Conservation (phyloP, 2,888 invertebrate genomes). For the Drosophila infuscata region DNA sequence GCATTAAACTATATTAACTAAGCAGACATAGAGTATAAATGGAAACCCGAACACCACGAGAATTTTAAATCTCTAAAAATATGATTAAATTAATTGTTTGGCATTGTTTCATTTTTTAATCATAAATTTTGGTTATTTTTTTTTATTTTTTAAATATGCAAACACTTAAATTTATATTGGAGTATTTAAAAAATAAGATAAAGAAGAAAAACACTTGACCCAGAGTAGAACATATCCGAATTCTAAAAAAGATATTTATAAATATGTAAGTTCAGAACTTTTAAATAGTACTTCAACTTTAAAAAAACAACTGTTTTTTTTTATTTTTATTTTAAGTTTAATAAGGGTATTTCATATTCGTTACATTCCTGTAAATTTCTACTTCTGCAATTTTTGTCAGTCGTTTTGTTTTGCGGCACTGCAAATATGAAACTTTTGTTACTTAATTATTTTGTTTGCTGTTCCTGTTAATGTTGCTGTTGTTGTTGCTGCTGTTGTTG, state of each 20-base stretch:
- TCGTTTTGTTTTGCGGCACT: constrained; percentile 53
- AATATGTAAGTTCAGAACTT: too few species aligned
- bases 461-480: constrained; percentile 72
- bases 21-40: not conserved
- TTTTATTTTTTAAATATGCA: too few species aligned
- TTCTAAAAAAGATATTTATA: too few species aligned
- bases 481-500: constrained; percentile 43
- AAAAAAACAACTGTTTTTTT: too few species aligned
- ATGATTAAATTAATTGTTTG: not conserved
- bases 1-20: not conserved
- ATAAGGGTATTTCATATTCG: constrained; percentile 13
- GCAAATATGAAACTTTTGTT: constrained; percentile 79
- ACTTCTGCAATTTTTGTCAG: constrained; percentile 16
- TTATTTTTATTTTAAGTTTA: too few species aligned
- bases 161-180: too few species aligned
- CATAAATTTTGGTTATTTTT: too few species aligned
- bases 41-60: not conserved
- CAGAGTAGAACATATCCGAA: too few species aligned
- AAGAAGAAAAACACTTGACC: too few species aligned
- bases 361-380: not conserved
- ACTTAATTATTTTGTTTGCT: constrained; percentile 79
- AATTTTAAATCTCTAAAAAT: not conserved
- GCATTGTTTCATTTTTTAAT: too few species aligned
- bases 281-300: too few species aligned
- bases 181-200: too few species aligned